A percentile compares a stretch with the other conserved stretches of the same genome.
phyloP scores from a whole-genome alignment of 2,888 invertebrate species.

The Cylloceria caligata region DNA sequence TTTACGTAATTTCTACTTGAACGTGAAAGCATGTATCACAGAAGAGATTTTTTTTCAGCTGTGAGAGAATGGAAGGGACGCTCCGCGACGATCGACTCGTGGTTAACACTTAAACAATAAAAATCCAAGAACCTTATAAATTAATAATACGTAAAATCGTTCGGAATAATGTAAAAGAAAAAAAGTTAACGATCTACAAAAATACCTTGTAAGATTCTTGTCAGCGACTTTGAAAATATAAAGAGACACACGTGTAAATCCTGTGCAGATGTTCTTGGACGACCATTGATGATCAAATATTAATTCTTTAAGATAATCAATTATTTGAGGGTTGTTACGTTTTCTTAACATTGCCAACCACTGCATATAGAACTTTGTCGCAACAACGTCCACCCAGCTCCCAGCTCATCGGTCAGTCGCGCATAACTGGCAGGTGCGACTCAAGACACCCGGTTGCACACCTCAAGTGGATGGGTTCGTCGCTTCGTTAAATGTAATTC shows the following conservation, averaged over 20 bases:
- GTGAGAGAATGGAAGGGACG: no score
- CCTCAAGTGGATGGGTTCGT: constrained; percentile 34
- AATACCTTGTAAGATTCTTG: constrained; percentile 16
- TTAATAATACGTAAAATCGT: neutral
- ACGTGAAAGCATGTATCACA: neutral
- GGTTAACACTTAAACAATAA: neutral
- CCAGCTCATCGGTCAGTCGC: constrained; percentile 14
- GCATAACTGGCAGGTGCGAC: constrained; percentile 17
- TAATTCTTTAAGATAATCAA: neutral
- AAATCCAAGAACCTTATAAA: neutral
- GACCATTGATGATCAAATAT: neutral
- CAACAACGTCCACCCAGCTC: neutral
- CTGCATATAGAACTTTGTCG: neutral
- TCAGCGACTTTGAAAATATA: constrained; percentile 8
- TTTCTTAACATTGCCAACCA: neutral
- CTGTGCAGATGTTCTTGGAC: neutral
- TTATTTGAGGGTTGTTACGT: neutral
- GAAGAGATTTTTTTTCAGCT: neutral
- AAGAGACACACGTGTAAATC: neutral
- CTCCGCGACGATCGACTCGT: neutral
- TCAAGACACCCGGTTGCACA: constrained; percentile 17
- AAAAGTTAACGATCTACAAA: neutral
- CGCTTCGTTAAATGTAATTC: constrained; percentile 45
- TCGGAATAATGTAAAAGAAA: constrained; percentile 17
- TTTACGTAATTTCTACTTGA: constrained; percentile 1